Percentiles rank a stretch among this genome's conserved stretches.
Evolutionary conservation across 2,113 vertebrate genomes (phyloP).

Genomic region (Myrmecophaga tridactyla): DNA sequence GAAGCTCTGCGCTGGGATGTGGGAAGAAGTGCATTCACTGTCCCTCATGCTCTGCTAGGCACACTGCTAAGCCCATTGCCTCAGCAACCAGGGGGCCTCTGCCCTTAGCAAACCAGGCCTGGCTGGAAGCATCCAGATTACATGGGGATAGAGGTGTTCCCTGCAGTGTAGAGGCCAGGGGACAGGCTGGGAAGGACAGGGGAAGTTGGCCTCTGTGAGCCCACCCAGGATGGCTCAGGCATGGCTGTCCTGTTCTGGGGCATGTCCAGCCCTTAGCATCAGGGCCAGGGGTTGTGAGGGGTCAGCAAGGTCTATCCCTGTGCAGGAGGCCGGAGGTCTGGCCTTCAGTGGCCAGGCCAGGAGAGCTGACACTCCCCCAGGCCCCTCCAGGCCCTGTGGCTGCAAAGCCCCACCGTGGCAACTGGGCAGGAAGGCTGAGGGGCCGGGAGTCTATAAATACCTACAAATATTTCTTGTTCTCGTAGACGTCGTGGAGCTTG

Average conservation of each 20-base stretch:
- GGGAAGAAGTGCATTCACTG: not conserved
- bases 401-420: too few species aligned
- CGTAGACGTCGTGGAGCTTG: slow-evolving; percentile 96
- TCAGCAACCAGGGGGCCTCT: not conserved
- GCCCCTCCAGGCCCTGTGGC: not conserved
- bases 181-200: not conserved
- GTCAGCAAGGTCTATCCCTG: not conserved
- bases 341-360: not conserved
- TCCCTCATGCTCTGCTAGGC: not conserved
- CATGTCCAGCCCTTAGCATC: not conserved
- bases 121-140: not conserved
- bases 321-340: not conserved
- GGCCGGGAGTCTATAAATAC: slow-evolving; percentile 83
- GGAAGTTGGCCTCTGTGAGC: not conserved
- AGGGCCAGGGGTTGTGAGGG: not conserved
- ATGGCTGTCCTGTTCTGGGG: not conserved
- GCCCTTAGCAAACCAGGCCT: not conserved
- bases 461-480: slow-evolving; percentile 98
- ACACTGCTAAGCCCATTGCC: not conserved
- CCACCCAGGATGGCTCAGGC: not conserved
- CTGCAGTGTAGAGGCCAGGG: rapidly evolving
- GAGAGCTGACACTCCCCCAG: not conserved
- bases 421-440: not conserved
- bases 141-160: not conserved
- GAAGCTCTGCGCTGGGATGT: not conserved